These are phyloP conservation scores for Aotus griseimembra DNA, from an alignment of 2,797 vertebrate species.

Conservation along the genomic window DNA sequence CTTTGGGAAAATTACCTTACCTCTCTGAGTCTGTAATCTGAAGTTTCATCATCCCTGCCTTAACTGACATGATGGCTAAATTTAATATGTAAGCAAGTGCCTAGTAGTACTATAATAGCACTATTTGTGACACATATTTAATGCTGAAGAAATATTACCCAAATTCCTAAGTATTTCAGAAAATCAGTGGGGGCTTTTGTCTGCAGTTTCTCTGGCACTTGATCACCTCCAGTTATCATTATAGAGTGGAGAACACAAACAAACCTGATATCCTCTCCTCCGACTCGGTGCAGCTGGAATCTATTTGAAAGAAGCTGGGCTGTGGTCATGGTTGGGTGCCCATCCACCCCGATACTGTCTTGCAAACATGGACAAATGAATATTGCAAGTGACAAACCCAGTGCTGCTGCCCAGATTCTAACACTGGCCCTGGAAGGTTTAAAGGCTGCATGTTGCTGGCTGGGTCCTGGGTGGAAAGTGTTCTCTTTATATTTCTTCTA, in stretches of 20 bases:
- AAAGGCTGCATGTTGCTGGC: background rate
- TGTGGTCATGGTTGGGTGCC: background rate
- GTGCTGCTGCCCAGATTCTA: background rate
- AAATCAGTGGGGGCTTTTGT: background rate
- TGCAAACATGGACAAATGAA: background rate
- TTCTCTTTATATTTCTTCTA: background rate
- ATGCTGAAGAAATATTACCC: background rate
- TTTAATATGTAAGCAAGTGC: background rate
- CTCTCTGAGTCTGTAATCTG: background rate
- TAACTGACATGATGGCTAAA: background rate
- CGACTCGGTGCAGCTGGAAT: background rate
- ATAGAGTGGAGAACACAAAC: fast-evolving
- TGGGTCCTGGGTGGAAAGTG: fast-evolving
- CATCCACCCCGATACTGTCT: background rate
- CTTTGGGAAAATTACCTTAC: background rate
- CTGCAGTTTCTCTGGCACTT: background rate
- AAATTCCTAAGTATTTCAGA: background rate
- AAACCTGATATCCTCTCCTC: background rate
- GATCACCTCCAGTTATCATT: background rate
- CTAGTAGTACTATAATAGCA: background rate
- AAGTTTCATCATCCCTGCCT: background rate
- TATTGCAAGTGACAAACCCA: background rate
- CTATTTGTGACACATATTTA: background rate
- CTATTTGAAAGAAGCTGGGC: background rate
- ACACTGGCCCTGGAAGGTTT: background rate